phyloP scores from a whole-genome alignment of 2,797 vertebrate genomes.

The Poeciliopsis turneri region DNA sequence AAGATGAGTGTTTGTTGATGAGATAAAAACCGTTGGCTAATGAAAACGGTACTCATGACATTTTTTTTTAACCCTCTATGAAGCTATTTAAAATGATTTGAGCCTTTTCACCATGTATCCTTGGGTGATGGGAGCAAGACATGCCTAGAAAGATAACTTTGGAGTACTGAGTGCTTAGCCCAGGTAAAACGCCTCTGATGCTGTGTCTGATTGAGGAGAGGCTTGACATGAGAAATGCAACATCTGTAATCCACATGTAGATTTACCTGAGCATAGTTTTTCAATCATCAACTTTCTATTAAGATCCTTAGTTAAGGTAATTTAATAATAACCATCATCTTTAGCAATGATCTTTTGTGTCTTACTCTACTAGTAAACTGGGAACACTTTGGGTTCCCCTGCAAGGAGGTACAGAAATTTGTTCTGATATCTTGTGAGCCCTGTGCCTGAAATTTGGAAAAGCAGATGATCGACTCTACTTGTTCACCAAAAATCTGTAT shows the following conservation, averaged over 20 bases:
- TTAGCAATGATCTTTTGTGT: background rate
- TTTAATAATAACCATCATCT: background rate
- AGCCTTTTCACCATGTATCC: background rate
- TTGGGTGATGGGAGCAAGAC: background rate
- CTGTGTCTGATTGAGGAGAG: no score
- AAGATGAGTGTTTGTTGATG: conserved; percentile 72
- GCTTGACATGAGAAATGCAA: no score
- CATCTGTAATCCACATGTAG: background rate
- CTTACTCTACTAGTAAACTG: background rate
- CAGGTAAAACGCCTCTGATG: no score
- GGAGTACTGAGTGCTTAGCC: no score
- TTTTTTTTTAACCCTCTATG: background rate
- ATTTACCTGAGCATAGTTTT: background rate
- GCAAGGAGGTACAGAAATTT: background rate
- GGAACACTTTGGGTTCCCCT: background rate
- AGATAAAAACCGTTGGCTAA: conserved; percentile 59
- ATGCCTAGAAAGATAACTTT: background rate
- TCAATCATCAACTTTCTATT: background rate
- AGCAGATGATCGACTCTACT: background rate
- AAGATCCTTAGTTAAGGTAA: background rate
- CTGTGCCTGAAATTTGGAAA: background rate
- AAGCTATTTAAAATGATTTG: background rate
- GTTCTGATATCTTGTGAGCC: background rate
- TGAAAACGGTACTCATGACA: background rate
- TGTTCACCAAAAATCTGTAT: background rate